Percentiles rank a stretch among this genome's conserved stretches.
phyloP scores from a whole-genome alignment of 2,888 invertebrate species.

The Polyommatus iphigenia region DNA sequence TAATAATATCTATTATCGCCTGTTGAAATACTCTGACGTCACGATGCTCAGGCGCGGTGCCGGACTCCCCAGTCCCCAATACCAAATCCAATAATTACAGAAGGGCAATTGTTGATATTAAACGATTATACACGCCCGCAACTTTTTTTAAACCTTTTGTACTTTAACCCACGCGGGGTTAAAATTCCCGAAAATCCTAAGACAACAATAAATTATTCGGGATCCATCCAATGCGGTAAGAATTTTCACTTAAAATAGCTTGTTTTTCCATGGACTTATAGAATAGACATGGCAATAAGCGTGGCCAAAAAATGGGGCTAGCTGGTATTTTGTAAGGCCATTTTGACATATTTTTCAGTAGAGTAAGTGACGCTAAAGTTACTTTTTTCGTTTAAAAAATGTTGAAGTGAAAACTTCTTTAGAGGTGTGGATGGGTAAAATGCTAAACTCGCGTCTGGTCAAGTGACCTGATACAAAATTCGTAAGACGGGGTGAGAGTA shows the following conservation, averaged over 20 bases:
- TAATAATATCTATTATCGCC: neutral
- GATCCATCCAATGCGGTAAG: neutral
- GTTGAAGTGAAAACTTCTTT: no score
- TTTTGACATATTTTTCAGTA: no score
- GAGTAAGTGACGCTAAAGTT: no score
- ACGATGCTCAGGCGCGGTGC: slow-evolving; percentile 15
- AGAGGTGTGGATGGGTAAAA: no score
- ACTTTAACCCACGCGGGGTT: neutral
- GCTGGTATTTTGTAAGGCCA: no score
- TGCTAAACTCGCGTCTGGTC: no score
- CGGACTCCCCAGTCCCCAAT: slow-evolving; percentile 45
- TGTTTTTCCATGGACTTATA: neutral
- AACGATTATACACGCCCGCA: slow-evolving; percentile 40
- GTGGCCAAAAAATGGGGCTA: no score
- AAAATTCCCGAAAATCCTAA: neutral
- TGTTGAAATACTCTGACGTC: neutral
- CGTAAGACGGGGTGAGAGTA: no score
- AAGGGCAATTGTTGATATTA: slow-evolving; percentile 52
- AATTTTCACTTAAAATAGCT: neutral
- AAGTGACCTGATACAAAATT: no score
- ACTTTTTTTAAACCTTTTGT: slow-evolving; percentile 26
- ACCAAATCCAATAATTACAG: slow-evolving; percentile 63
- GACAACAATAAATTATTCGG: neutral
- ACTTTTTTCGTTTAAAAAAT: no score
- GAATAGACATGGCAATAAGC: neutral